Evolutionary conservation across 2,113 vertebrate species (phyloP), one percentile per base, ranked within the genome.

Genomic region (Muntiacus reevesi): DNA sequence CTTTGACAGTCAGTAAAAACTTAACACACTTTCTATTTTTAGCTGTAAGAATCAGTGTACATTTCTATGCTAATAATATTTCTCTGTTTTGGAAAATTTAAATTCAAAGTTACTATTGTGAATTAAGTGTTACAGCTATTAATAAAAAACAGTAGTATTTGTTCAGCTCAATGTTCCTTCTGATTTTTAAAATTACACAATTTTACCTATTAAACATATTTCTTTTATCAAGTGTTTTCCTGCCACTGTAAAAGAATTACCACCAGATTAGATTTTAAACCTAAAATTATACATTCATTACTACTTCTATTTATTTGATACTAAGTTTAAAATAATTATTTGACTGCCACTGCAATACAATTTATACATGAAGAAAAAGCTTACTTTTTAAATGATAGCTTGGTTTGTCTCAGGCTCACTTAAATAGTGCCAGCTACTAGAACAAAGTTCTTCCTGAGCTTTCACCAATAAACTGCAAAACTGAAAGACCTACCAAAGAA

Each of bases 21-120:
- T 95, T 78, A 98, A 98, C 43, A 81, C 95, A 95, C 95, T 92
- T 98, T 97, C 96, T 67, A 97, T 96, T 93, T 95, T 98, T 81
- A 97, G 96, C 97, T 98, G 62, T 83, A 98, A 96, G 96, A 97
- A 95, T 96, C 97, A 98, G 36, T 60, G 50, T 89, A 95, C 13
- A 43, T 57, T 91, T 95, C 33, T 85, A 93, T 50, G 60, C 55
- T 43, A 13, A 83, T 67, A 82, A 1, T 85, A 57, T 91, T 95
- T 94, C 89, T 95, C 97, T 76, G 87, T 54, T 95, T 83, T 84
- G 16, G 52, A 96, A 94, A 97, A 92, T 94, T 76, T 97, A 55
- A 62, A 97, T 94, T 96, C 93, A 95, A 91, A 98, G 64, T 96
- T 97, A 90, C 15, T 79, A 85, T 54, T 94, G 96, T 97, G 78